Evolutionary conservation across 2,888 invertebrate genomes (phyloP), one percentile per base, ranked within the genome.

Genomic region (Pantelozetes paolii): DNA sequence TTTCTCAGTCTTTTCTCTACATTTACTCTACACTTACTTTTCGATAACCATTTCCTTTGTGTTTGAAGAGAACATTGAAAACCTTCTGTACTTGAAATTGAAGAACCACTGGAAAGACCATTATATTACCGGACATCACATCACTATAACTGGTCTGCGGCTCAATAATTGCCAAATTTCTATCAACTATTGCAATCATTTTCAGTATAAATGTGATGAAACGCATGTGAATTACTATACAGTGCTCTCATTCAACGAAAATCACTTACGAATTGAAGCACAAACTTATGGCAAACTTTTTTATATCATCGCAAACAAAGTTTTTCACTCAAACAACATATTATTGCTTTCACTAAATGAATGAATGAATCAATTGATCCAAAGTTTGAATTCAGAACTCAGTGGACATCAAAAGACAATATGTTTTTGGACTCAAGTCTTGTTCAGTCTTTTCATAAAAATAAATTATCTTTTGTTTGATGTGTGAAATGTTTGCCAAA

Each of bases 101-200:
- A 64, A 64, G 36, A 36, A 32, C 64, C 64, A 64, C 36, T 71
- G 45, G 64, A 64, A 64, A 20, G n/a, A 32, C 64, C 64, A 64
- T 64, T 71, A 71, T 40, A 64, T 64, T 71, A 71, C 71, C 50
- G 71, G 71, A 71, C 71, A 71, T 71, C 71, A 71, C 71, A 71
- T 28, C 50, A 50, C 71, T 28, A 45, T 45, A 45, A 45, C 71
- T 45, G 45, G 71, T 71, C 42, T 71, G 45, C 45, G 45, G 48
- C 71, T 28, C 42, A 20, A 69, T 69, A 69, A 69, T 69, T 69
- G 69, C 69, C 45, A 20, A 45, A 69, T 45, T 45, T 69, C 59
- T 59, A 59, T 64, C 64, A 64, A 36, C 64, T 36, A 36, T 64
- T 30, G 30, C 8, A 64, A 64, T 36, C 32, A 64, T 64, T 20